Evolutionary conservation across 2,113 vertebrate species (phyloP).

Genomic region (Lasiurus cinereus): DNA sequence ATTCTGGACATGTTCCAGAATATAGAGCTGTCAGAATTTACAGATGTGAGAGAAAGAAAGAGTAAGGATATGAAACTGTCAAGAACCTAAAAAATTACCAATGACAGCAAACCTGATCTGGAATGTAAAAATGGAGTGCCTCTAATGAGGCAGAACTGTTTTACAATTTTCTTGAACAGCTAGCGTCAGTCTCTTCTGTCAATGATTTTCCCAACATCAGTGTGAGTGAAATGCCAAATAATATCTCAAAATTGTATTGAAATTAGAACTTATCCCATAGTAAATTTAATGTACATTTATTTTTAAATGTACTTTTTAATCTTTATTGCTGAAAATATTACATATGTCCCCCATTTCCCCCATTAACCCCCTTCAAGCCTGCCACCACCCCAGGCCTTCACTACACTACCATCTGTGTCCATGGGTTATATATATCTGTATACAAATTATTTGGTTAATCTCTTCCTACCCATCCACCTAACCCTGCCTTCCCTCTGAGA

Average conservation of each 20-base stretch:
- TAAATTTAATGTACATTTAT: constrained; percentile 7
- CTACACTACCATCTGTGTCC: no score
- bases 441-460: no score
- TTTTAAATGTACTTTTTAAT: constrained; percentile 2
- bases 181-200: background rate
- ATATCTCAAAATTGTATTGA: background rate
- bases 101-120: background rate
- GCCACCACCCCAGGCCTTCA: no score
- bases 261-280: constrained; percentile 35
- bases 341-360: no score
- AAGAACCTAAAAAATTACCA: background rate
- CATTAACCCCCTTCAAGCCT: no score
- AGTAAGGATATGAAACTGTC: background rate
- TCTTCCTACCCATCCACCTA: no score
- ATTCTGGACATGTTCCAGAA: background rate
- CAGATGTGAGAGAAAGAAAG: background rate
- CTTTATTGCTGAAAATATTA: no score
- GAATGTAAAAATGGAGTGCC: background rate
- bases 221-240: background rate
- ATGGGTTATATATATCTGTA: no score
- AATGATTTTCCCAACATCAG: constrained; percentile 22
- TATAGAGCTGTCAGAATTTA: background rate
- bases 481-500: no score
- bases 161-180: background rate
- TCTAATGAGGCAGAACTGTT: background rate